Conservation (phyloP, 2,113 vertebrate genomes). For the Myotis lucifugus region DNA sequence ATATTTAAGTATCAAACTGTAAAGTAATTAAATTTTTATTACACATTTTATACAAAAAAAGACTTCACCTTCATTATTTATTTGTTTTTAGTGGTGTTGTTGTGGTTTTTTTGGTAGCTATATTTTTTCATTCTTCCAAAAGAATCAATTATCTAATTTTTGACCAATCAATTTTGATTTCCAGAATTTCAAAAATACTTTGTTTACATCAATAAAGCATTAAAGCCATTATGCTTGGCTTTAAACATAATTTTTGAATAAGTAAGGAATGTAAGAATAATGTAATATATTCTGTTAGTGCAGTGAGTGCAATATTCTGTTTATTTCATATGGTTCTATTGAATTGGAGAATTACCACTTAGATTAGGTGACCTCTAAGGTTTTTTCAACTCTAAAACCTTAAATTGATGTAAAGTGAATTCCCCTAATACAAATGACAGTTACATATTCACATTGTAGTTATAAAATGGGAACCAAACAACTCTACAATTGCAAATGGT, state of each 20-base stretch:
- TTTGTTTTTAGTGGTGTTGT: not conserved
- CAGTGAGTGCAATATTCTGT: not conserved
- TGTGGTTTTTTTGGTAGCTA: not conserved
- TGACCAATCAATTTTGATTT: not conserved
- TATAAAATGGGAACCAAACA: not conserved
- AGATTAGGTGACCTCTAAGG: not conserved
- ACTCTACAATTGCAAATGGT: not conserved
- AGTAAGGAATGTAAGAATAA: not conserved
- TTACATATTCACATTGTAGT: not conserved
- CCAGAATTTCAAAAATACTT: not conserved
- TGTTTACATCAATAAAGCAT: not conserved
- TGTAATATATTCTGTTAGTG: not conserved
- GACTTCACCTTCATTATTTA: not conserved
- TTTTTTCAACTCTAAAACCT: not conserved
- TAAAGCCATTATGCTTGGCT: not conserved
- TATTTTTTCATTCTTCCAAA: not conserved
- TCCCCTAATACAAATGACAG: not conserved
- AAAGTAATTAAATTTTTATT: constrained; percentile 15
- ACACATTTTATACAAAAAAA: not conserved
- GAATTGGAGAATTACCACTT: not conserved
- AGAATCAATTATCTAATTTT: not conserved
- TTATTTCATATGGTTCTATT: not conserved
- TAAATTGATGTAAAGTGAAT: not conserved
- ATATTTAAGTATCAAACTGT: not conserved
- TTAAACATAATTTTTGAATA: not conserved